Evolutionary conservation across 2,797 vertebrate species (phyloP).

Genomic region (Pangasius macronema): DNA sequence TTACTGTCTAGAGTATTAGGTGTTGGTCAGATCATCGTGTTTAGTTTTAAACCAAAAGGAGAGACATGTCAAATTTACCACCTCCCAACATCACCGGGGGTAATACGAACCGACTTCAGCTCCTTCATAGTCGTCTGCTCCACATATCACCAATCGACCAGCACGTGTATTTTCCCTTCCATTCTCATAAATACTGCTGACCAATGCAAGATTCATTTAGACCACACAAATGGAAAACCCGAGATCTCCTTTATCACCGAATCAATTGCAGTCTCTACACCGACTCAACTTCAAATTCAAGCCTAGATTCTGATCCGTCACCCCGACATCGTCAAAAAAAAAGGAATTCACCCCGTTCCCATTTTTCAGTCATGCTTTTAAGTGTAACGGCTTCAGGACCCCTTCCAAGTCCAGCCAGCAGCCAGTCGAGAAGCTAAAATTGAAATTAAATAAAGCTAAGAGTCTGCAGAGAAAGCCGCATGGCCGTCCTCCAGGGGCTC

Average conservation of each 20-base stretch:
- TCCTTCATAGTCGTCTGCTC: not conserved
- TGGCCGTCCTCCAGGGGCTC: constrained; percentile 52
- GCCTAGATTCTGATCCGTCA: constrained; percentile 13
- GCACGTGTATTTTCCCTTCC: not conserved
- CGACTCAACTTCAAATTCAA: not conserved
- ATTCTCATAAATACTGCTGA: constrained; percentile 15
- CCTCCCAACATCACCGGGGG: not conserved
- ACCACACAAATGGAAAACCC: not conserved
- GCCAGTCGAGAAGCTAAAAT: constrained; percentile 53
- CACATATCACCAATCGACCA: constrained; percentile 16
- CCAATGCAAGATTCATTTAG: constrained; percentile 6
- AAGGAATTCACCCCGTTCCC: constrained; percentile 17
- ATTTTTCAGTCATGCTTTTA: constrained; percentile 40
- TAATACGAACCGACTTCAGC: constrained; percentile 21
- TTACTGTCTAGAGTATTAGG: constrained; percentile 18
- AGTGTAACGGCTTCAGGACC: constrained; percentile 34
- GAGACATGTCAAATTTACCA: not conserved
- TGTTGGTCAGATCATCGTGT: not conserved
- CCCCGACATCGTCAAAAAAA: not conserved
- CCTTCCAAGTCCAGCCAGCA: constrained; percentile 28
- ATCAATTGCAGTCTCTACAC: not conserved
- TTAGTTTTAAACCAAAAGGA: not conserved
- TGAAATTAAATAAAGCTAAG: constrained; percentile 65
- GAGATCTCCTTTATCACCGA: not conserved
- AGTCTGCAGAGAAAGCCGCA: constrained; percentile 44